phyloP scores from a whole-genome alignment of 2,797 vertebrate species.

The Chromobotia macracanthus region DNA sequence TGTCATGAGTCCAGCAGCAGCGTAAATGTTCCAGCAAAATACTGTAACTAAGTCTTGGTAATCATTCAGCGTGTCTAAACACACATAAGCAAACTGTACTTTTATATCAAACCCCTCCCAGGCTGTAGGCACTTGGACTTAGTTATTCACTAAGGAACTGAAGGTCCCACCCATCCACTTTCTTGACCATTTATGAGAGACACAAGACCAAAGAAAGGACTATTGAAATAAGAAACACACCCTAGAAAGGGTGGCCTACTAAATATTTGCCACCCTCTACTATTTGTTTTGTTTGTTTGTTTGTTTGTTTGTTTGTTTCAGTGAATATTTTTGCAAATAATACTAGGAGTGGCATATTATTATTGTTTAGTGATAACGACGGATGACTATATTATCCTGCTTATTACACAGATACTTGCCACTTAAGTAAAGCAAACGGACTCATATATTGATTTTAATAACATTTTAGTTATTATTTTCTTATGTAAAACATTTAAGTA shows the following conservation, averaged over 20 bases:
- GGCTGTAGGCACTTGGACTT: slow-evolving; percentile 17
- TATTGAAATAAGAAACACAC: too few species aligned
- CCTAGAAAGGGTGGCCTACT: background rate
- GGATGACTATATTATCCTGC: too few species aligned
- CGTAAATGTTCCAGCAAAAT: slow-evolving; percentile 17
- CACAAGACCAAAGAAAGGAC: slow-evolving; percentile 9
- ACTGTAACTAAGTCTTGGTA: slow-evolving; percentile 3
- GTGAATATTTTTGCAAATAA: background rate
- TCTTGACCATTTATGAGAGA: slow-evolving; percentile 54
- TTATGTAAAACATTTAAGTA: too few species aligned
- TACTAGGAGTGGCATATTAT: background rate
- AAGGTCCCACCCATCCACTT: slow-evolving; percentile 40
- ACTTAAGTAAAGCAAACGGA: too few species aligned
- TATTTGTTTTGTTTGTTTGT: background rate
- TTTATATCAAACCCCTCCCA: slow-evolving; percentile 48
- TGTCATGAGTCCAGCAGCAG: slow-evolving; percentile 31
- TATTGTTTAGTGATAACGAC: too few species aligned
- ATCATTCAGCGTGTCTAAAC: slow-evolving; percentile 31
- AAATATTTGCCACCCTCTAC: background rate
- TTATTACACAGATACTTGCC: too few species aligned
- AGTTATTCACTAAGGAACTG: slow-evolving; percentile 49
- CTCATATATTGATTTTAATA: too few species aligned
- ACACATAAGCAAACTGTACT: slow-evolving; percentile 15
- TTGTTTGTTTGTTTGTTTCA: too few species aligned
- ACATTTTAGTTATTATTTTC: too few species aligned